Evolutionary conservation across 2,888 invertebrate species (phyloP), one percentile per base, ranked within the genome.

Genomic region (Melieria picta): DNA sequence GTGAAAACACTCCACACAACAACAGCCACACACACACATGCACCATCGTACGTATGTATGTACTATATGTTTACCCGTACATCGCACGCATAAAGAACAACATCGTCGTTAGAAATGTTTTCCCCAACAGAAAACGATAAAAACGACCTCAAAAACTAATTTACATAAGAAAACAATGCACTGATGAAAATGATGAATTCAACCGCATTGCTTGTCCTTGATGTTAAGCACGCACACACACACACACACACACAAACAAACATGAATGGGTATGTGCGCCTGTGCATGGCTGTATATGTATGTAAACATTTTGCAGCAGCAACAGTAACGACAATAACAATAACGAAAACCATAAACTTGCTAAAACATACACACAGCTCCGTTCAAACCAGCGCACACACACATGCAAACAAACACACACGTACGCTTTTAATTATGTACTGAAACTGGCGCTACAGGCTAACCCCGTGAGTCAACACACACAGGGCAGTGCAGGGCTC

Each of bases 171-270:
- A 63, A 47, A 48, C 48, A 63, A 13, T 48, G 47, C 47, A 62
- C 9, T 46, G n/a, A 16, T 48, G n/a, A 65, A 56, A 60, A 65
- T 70, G 63, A 64, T 69, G 57, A 64, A 70, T 63, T 43, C 65
- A 58, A 52, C 58, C 50, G 64, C 70, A 64, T 48, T 58, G 52
- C 58, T 48, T 42, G 70, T 70, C 70, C 70, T 70, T 70, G 69
- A 16, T n/a, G 42, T 47, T 48, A 30, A 30, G 9, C 13, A 52
- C 7, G 13, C 9, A 52, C 9, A 52, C 9, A 30, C 9, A 52
- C 9, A 7, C 13, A 16, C 16, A 7, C 7, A 11, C 45, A 61
- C 9, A 30, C 30, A 30, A 30, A 30, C 30, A 30, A 30, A 30
- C 30, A 30, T 30, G 30, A 30, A 30, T 30, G 30, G 30, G 30